Base-by-base conservation (phyloP, 2,888 invertebrate species). In the Brenthis hecate region DNA sequence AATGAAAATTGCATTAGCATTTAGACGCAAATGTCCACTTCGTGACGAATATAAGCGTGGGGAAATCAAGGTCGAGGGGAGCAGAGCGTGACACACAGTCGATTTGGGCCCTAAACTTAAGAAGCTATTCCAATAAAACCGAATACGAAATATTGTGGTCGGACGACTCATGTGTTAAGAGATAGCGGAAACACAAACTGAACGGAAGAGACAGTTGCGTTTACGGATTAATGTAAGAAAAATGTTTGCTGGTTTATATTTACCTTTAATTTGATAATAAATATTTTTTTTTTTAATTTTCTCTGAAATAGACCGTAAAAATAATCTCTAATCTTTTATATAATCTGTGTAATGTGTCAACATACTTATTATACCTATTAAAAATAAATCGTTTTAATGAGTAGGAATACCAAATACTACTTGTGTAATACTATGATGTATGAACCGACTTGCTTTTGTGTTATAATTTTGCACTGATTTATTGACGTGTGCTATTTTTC, bases 51-150 rank as follows among this genome's bases (percentile, higher is more conserved):
- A 74, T 74, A 72, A 73, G 43, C 69, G 72, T 72, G 73, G 73
- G 73, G 69, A 72, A 73, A 66, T 73, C 73, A 74, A 72, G 72
- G 74, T 63, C 69, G 76, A 66, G 43, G 65, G 48, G 51, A 57
- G 50, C 60, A 19, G 56, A 63, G 48, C 63, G 56, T 73, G 74
- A 74, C 74, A 70, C 72, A 74, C 72, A 66, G 64, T 75, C 75
- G 67, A 66, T 70, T 66, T 72, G 58, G 77, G 77, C 81, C 82
- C 81, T 81, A 80, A 81, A 81, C 72, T 77, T 74, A 71, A 78
- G 77, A 80, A 84, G 83, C 77, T 79, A 76, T 80, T 81, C 75
- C 66, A 73, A 69, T 79, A 78, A 83, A 82, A 80, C 74, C 78
- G 78, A 75, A 74, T 68, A 75, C 72, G 70, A 71, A 73, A 62